Percentiles rank a stretch among this genome's conserved stretches.
Conservation (phyloP, 2,113 vertebrate genomes). For the Semicossyphus pulcher region DNA sequence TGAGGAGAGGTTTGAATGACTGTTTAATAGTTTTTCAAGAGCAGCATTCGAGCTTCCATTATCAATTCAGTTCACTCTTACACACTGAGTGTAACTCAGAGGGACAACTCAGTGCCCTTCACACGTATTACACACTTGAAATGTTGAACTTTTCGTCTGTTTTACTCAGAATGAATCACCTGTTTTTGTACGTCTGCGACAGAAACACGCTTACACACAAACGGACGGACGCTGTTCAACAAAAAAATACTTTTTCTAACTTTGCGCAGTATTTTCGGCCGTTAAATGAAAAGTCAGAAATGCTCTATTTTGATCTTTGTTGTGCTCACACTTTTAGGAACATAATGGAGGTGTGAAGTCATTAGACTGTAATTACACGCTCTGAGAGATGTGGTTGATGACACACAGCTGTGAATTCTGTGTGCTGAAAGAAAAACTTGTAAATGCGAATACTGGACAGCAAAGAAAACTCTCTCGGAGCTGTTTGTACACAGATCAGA, state of each 20-base stretch:
- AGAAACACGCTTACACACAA: background rate
- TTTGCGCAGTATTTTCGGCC: background rate
- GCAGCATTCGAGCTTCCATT: constrained; percentile 42
- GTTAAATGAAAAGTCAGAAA: too few species aligned
- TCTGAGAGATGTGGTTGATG: background rate
- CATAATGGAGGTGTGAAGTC: constrained; percentile 9
- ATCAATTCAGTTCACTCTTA: constrained; percentile 36
- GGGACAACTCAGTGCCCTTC: constrained; percentile 53
- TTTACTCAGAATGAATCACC: constrained; percentile 54
- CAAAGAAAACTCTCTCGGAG: too few species aligned
- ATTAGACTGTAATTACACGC: constrained; percentile 7
- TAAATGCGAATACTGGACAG: background rate
- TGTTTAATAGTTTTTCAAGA: constrained; percentile 66
- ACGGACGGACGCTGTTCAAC: background rate
- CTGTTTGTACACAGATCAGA: too few species aligned
- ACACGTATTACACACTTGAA: constrained; percentile 56
- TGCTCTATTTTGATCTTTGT: too few species aligned
- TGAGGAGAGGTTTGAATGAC: constrained; percentile 62
- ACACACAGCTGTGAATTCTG: background rate
- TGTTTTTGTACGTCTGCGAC: constrained; percentile 6
- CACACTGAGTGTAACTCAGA: constrained; percentile 43
- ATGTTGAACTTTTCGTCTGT: constrained; percentile 48
- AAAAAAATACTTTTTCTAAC: background rate
- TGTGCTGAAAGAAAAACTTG: constrained; percentile 3
- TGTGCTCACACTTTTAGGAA: constrained; percentile 13